Percentiles rank a stretch among this genome's conserved stretches.
Conservation (phyloP, 1,140 invertebrate species). For the Palaemon carinicauda region DNA sequence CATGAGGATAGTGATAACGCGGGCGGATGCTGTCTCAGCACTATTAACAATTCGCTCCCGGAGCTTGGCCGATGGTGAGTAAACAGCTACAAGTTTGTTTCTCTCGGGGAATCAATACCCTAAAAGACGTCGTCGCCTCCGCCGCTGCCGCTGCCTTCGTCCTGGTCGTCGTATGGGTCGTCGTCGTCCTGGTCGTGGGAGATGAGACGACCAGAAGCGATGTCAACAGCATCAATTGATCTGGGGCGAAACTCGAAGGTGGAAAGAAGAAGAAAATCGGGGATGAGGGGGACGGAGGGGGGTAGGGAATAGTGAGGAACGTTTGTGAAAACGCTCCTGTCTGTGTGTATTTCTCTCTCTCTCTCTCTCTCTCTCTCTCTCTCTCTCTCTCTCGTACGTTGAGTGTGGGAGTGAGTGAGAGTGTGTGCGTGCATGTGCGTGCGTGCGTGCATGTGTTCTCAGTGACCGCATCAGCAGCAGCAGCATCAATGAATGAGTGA, state of each 20-base stretch:
- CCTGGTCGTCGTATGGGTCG: too few relatives aligned
- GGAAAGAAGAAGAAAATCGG: neutral
- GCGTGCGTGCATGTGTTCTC: slow-evolving; percentile 7
- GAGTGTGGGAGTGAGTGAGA: neutral
- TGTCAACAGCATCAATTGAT: slow-evolving; percentile 39
- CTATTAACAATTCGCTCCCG: slow-evolving; percentile 60
- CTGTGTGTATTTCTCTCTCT: neutral
- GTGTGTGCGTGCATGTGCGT: slow-evolving; percentile 10
- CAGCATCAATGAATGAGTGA: too few relatives aligned
- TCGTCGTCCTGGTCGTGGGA: neutral
- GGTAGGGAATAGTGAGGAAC: too few relatives aligned
- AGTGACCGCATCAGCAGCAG: too few relatives aligned
- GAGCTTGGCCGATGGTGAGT: slow-evolving; percentile 60
- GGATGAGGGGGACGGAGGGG: neutral
- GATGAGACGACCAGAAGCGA: slow-evolving; percentile 6
- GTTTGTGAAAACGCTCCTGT: neutral
- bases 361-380: neutral
- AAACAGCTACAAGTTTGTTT: neutral
- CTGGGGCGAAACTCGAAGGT: neutral
- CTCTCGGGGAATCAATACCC: slow-evolving; percentile 40
- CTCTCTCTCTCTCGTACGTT: neutral
- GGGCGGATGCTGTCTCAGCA: slow-evolving; percentile 59
- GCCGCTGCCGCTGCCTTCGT: neutral
- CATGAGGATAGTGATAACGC: slow-evolving; percentile 58
- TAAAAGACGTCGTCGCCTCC: slow-evolving; percentile 14